phyloP scores from a whole-genome alignment of 2,113 vertebrate genomes.

The Polypterus bichir region DNA sequence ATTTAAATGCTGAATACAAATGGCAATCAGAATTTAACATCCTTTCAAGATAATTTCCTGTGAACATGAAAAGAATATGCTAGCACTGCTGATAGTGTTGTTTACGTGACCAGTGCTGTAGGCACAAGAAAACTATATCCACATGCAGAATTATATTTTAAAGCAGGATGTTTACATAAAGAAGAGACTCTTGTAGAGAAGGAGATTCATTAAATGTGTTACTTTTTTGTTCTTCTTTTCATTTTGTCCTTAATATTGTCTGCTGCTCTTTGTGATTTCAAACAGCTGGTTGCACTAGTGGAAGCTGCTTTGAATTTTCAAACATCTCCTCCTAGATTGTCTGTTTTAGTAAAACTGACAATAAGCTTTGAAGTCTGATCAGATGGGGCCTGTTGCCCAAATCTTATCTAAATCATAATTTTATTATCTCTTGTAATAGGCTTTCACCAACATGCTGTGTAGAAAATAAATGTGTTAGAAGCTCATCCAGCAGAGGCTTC shows the following conservation, averaged over 20 bases:
- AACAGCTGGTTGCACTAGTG: background rate
- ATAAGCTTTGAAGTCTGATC: background rate
- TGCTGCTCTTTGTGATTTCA: background rate
- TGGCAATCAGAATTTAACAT: no score
- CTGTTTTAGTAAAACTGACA: background rate
- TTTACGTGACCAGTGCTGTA: no score
- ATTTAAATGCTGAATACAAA: no score
- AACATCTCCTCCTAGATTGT: background rate
- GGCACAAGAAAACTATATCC: no score
- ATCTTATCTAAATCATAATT: background rate
- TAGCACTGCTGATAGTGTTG: no score
- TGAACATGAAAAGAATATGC: no score
- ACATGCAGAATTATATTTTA: no score
- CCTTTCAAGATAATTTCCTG: no score
- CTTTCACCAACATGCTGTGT: background rate
- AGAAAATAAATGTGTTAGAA: background rate
- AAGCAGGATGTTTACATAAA: no score
- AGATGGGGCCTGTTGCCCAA: background rate
- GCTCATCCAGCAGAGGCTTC: background rate
- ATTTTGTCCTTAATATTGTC: background rate
- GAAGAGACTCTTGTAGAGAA: no score
- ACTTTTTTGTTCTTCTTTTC: background rate
- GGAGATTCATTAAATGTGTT: no score
- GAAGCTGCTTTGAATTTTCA: background rate
- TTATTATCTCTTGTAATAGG: conserved; percentile 4